Percentiles rank a stretch among this genome's conserved stretches.
Evolutionary conservation across 2,888 invertebrate species (phyloP).

Genomic region (Thymelicus sylvestris): DNA sequence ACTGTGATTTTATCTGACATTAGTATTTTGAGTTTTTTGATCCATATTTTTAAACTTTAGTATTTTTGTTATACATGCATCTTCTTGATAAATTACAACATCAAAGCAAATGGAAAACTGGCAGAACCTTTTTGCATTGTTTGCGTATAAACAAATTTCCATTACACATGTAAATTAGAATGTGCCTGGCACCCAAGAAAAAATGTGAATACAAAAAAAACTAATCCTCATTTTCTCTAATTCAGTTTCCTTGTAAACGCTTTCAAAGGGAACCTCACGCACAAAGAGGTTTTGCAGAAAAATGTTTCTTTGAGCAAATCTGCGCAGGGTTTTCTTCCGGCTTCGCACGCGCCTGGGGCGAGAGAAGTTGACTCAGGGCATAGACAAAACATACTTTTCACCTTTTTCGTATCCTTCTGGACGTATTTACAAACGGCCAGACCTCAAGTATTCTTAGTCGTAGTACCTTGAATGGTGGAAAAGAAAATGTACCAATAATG

Average conservation of each 20-base stretch:
- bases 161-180: slow-evolving; percentile 16
- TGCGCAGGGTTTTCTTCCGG: slow-evolving; percentile 20
- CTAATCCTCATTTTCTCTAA: slow-evolving; percentile 46
- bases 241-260: slow-evolving; percentile 47
- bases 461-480: not conserved
- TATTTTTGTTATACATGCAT: not conserved
- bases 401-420: not conserved
- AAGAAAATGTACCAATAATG: too few species aligned
- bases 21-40: too few species aligned
- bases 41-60: too few species aligned
- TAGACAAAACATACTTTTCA: slow-evolving; percentile 10
- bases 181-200: not conserved
- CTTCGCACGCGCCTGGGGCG: slow-evolving; percentile 11
- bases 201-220: slow-evolving; percentile 31
- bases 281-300: slow-evolving; percentile 44
- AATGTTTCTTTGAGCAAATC: slow-evolving; percentile 45
- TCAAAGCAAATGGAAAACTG: not conserved
- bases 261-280: slow-evolving; percentile 46
- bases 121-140: not conserved
- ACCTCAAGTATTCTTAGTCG: not conserved
- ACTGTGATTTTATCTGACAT: too few species aligned
- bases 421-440: not conserved
- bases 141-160: not conserved
- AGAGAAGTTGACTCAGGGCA: not conserved
- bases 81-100: not conserved